These are phyloP conservation scores for Eidolon helvum DNA, from an alignment of 2,113 vertebrate species.

Conservation along the genomic window DNA sequence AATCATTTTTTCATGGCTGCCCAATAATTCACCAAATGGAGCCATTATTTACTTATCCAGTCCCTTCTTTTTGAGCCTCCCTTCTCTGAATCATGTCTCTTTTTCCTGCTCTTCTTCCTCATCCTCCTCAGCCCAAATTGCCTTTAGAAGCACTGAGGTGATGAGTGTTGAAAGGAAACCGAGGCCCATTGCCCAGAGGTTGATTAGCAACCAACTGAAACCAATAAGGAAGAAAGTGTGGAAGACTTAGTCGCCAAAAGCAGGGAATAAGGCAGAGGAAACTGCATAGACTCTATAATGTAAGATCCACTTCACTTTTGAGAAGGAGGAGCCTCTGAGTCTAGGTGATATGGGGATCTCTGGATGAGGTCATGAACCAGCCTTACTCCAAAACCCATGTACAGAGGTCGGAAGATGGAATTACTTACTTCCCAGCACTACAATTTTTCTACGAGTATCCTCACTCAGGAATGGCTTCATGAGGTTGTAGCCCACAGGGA, in stretches of 20 bases:
- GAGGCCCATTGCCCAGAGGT: neutral
- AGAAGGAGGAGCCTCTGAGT: neutral
- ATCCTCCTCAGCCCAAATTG: neutral
- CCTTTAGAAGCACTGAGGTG: neutral
- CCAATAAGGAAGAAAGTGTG: neutral
- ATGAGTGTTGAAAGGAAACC: neutral
- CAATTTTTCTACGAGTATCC: slow-evolving; percentile 92
- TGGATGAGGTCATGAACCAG: neutral
- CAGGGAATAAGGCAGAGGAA: neutral
- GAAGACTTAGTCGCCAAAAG: neutral
- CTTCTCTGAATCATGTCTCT: neutral
- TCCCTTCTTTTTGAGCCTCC: neutral
- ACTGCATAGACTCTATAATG: neutral
- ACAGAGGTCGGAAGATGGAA: neutral
- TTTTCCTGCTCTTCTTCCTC: neutral
- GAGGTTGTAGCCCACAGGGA: slow-evolving; percentile 96
- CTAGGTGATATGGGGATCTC: neutral
- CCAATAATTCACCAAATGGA: neutral
- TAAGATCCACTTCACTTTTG: neutral
- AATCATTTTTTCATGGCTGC: neutral
- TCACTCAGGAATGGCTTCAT: slow-evolving; percentile 96
- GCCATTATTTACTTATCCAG: neutral
- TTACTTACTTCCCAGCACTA: slow-evolving; percentile 91
- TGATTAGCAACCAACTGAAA: neutral
- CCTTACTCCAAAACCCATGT: neutral